Conservation (phyloP, 2,888 invertebrate genomes). For the Arge pagana region DNA sequence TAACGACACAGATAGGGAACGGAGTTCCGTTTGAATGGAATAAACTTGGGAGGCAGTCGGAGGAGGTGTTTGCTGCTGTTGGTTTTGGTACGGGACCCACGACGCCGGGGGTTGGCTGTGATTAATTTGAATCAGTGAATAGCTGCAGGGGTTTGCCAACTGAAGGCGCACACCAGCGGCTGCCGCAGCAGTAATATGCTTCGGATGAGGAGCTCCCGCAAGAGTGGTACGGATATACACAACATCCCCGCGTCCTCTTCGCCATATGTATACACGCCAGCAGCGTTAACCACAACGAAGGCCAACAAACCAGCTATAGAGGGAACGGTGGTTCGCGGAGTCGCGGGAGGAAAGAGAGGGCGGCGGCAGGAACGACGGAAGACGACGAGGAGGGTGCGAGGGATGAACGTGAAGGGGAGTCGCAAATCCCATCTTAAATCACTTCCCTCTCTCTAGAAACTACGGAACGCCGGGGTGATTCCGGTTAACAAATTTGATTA, state of each 20-base stretch:
- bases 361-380: no score
- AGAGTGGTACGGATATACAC: constrained; percentile 26
- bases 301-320: constrained; percentile 27
- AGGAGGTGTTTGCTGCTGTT: constrained; percentile 19
- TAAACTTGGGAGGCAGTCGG: constrained; percentile 13
- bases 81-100: constrained; percentile 14
- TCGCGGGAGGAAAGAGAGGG: not conserved
- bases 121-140: constrained; percentile 59
- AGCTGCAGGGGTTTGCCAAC: constrained; percentile 52
- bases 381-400: not conserved
- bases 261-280: constrained; percentile 16
- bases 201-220: constrained; percentile 36
- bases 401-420: constrained; percentile 4
- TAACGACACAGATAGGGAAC: constrained; percentile 5
- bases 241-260: constrained; percentile 44
- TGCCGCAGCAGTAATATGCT: constrained; percentile 39
- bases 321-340: constrained; percentile 5
- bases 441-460: constrained; percentile 22
- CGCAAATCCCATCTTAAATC: constrained; percentile 24
- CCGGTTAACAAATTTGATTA: constrained; percentile 35
- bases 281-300: constrained; percentile 27
- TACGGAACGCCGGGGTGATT: constrained; percentile 31
- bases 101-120: constrained; percentile 43
- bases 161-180: constrained; percentile 47
- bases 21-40: constrained; percentile 6